Percentiles rank a stretch among this genome's conserved stretches.
Evolutionary conservation across 2,888 invertebrate genomes (phyloP).

Genomic region (Laothoe populi): DNA sequence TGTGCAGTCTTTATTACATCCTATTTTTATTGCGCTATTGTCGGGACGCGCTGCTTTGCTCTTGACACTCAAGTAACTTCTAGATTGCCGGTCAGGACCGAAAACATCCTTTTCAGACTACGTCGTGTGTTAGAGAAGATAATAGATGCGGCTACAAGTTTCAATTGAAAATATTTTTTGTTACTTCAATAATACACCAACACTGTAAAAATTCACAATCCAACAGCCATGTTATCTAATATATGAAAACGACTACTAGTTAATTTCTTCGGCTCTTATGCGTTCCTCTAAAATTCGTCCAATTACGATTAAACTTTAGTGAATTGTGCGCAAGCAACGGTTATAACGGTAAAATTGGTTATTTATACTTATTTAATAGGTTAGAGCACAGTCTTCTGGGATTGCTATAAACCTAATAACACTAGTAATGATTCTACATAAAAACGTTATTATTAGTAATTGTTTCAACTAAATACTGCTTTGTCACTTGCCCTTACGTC

Average conservation of each 20-base stretch:
- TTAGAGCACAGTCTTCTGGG: no score
- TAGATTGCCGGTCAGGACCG: slow-evolving; percentile 27
- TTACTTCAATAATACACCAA: background rate
- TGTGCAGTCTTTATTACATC: slow-evolving; percentile 22
- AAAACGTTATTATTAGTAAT: no score
- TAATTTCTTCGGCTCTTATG: no score
- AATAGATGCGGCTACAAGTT: background rate
- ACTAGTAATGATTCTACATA: no score
- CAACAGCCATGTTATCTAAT: background rate
- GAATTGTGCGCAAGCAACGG: no score
- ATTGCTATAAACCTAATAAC: no score
- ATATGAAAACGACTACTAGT: no score
- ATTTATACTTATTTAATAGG: no score
- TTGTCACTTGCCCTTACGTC: background rate
- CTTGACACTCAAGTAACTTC: slow-evolving; percentile 13
- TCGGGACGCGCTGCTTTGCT: slow-evolving; percentile 10
- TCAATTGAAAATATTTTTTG: background rate
- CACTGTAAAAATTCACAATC: background rate
- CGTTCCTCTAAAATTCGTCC: no score
- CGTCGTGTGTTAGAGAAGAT: background rate
- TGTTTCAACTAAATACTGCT: background rate
- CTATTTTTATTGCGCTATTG: slow-evolving; percentile 20
- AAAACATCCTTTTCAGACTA: slow-evolving; percentile 18
- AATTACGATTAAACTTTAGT: no score
- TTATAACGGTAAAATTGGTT: no score